phyloP scores from a whole-genome alignment of 2,113 vertebrate genomes.

The Paradisaea rubra region DNA sequence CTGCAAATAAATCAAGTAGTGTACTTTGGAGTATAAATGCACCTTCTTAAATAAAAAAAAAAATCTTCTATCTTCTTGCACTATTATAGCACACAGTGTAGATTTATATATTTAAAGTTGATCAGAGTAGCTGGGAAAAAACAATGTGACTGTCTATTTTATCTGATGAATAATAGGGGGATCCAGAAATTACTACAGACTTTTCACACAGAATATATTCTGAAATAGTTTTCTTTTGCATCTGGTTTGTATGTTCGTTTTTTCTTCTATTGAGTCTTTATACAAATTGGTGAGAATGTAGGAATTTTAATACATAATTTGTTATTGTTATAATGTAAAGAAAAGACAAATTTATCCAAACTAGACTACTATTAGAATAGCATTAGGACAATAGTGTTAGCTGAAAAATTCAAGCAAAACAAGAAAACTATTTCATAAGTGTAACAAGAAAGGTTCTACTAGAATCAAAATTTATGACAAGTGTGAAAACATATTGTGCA shows the following conservation, averaged over 20 bases:
- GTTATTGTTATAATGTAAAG: neutral
- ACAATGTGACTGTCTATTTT: neutral
- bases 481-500: neutral
- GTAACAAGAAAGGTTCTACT: neutral
- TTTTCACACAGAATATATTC: rapidly evolving
- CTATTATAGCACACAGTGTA: neutral
- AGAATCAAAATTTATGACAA: neutral
- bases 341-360: neutral
- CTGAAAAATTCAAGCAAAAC: neutral
- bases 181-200: neutral
- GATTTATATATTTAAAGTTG: neutral
- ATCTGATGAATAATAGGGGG: neutral
- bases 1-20: neutral
- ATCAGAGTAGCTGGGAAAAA: neutral
- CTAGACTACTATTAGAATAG: neutral
- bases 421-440: neutral
- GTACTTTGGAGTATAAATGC: neutral
- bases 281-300: neutral
- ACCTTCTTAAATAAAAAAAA: neutral
- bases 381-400: neutral
- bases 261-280: neutral
- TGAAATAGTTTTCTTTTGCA: neutral
- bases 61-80: neutral
- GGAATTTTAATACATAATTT: neutral
- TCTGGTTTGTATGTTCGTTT: neutral